These are phyloP conservation scores for Carcharodon carcharias DNA, from an alignment of 2,797 vertebrate species.

Conservation along the genomic window DNA sequence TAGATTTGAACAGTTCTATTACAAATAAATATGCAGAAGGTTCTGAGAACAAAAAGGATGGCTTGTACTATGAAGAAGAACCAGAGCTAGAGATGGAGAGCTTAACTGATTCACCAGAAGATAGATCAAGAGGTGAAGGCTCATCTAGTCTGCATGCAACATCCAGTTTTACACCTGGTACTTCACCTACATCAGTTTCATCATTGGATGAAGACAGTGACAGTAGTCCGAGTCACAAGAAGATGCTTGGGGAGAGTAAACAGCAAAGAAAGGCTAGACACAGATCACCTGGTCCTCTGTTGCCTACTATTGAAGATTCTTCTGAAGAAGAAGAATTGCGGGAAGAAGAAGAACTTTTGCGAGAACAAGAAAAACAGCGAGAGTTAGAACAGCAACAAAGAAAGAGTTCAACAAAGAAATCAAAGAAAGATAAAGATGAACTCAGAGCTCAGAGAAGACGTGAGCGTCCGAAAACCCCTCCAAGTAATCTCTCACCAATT, in stretches of 20 bases:
- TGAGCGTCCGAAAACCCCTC: slow-evolving; percentile 84
- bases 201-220: slow-evolving; percentile 97
- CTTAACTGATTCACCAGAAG: slow-evolving; percentile 86
- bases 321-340: slow-evolving; percentile 85
- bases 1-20: slow-evolving; percentile 82
- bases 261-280: slow-evolving; percentile 85
- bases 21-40: slow-evolving; percentile 55
- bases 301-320: slow-evolving; percentile 88
- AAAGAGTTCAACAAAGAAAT: slow-evolving; percentile 87
- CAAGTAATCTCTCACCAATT: slow-evolving; percentile 91
- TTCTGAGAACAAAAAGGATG: slow-evolving; percentile 59
- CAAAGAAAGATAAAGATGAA: slow-evolving; percentile 96
- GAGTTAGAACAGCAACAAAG: slow-evolving; percentile 66
- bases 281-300: slow-evolving; percentile 73
- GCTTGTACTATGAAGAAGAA: slow-evolving; percentile 68
- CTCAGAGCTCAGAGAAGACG: slow-evolving; percentile 85
- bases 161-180: slow-evolving; percentile 85
- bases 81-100: slow-evolving; percentile 82
- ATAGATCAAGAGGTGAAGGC: slow-evolving; percentile 88
- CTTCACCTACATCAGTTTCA: slow-evolving; percentile 90
- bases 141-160: slow-evolving; percentile 83
- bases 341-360: slow-evolving; percentile 88
- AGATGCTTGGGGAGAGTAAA: slow-evolving; percentile 77
- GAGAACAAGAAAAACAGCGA: slow-evolving; percentile 83
- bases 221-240: slow-evolving; percentile 84